Evolutionary conservation across 2,888 invertebrate genomes (phyloP).

Genomic region (Camponotus fellah): DNA sequence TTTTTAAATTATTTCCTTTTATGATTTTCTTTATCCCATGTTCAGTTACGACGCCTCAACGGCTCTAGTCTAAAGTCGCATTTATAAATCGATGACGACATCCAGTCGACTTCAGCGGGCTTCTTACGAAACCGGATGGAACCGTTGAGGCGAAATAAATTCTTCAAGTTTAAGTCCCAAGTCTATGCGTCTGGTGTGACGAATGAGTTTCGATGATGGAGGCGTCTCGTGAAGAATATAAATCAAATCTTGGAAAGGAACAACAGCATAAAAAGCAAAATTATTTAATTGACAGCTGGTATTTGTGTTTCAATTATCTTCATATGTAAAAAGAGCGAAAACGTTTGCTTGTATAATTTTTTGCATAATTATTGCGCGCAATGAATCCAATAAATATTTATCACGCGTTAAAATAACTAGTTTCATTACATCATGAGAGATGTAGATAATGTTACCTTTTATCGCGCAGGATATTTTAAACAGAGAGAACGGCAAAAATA

Average conservation of each 20-base stretch:
- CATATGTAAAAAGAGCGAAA: background rate
- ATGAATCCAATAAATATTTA: background rate
- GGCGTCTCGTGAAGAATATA: background rate
- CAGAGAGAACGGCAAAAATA: background rate
- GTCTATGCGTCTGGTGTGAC: background rate
- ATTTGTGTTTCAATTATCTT: background rate
- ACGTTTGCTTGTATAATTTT: background rate
- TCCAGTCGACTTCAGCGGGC: background rate
- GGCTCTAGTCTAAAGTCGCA: constrained; percentile 29
- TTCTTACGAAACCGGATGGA: constrained; percentile 60
- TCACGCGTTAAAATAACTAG: background rate
- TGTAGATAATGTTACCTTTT: background rate
- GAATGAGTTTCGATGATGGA: background rate
- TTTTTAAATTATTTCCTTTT: background rate
- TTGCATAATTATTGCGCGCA: background rate
- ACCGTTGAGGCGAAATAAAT: constrained; percentile 55
- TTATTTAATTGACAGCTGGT: background rate
- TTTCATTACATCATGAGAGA: background rate
- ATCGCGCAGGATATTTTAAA: background rate
- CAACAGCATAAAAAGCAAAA: background rate
- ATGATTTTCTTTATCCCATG: background rate
- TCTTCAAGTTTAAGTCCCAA: background rate
- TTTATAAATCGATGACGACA: constrained; percentile 26
- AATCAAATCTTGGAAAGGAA: background rate
- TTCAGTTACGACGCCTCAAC: background rate